Percentiles rank a stretch among this genome's conserved stretches.
These are phyloP conservation scores for Pyrochroa serraticornis DNA, from an alignment of 2,888 invertebrate species.

Conservation along the genomic window DNA sequence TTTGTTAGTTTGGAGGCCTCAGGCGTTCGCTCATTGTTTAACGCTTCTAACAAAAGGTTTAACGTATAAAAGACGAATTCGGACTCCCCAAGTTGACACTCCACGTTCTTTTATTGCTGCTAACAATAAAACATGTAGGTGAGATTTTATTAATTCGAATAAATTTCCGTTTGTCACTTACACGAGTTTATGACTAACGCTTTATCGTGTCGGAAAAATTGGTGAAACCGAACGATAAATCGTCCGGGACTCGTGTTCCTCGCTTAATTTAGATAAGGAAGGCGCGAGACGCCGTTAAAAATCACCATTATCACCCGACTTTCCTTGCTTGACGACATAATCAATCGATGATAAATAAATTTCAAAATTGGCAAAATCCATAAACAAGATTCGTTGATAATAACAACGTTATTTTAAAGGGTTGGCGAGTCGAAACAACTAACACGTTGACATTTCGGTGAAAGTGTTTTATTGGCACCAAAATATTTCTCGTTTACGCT, in stretches of 20 bases:
- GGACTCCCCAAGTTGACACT: slow-evolving; percentile 37
- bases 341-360: slow-evolving; percentile 20
- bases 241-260: slow-evolving; percentile 17
- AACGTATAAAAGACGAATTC: slow-evolving; percentile 30
- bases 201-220: slow-evolving; percentile 9
- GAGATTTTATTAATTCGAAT: slow-evolving; percentile 37
- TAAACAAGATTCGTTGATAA: slow-evolving; percentile 15
- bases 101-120: slow-evolving; percentile 23
- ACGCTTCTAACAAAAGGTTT: slow-evolving; percentile 19
- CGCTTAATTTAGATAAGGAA: slow-evolving; percentile 29
- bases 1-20: slow-evolving; percentile 14
- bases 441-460: slow-evolving; percentile 25
- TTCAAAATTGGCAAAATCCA: slow-evolving; percentile 2
- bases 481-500: slow-evolving; percentile 12
- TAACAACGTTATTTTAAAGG: slow-evolving; percentile 23
- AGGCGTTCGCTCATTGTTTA: slow-evolving; percentile 12
- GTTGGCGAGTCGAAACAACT: slow-evolving; percentile 16
- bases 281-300: slow-evolving; percentile 15
- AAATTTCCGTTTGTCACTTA: slow-evolving; percentile 29
- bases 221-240: slow-evolving; percentile 18
- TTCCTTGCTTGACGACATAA: slow-evolving; percentile 26
- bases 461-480: slow-evolving; percentile 16
- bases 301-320: slow-evolving; percentile 17
- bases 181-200: slow-evolving; percentile 19
- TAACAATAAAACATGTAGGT: slow-evolving; percentile 33